Percentiles rank a stretch among this genome's conserved stretches.
Conservation (phyloP, 2,113 vertebrate species). For the Falco punctatus region DNA sequence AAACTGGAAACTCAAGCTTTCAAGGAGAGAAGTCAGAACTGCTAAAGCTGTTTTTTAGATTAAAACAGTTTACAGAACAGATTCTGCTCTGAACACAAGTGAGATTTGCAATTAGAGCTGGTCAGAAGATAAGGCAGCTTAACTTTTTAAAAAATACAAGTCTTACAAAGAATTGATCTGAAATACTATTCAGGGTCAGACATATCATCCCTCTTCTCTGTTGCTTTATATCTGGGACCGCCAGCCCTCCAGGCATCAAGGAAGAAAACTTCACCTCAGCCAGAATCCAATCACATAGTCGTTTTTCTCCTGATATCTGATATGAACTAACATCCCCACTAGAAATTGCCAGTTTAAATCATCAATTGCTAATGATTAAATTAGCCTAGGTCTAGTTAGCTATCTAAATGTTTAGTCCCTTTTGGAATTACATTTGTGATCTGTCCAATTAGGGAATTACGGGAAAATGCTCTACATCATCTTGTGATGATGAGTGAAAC, state of each 20-base stretch:
- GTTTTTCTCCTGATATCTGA: neutral
- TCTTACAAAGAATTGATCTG: neutral
- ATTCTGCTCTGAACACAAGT: neutral
- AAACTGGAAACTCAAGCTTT: neutral
- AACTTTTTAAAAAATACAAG: neutral
- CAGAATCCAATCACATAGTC: neutral
- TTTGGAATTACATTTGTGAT: neutral
- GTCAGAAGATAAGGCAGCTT: neutral
- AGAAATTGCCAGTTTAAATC: conserved; percentile 3
- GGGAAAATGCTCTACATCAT: neutral
- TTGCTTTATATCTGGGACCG: neutral
- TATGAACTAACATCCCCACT: neutral
- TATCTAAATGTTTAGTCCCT: neutral
- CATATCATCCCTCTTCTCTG: neutral
- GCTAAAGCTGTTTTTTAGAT: neutral
- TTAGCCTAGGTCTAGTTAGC: neutral
- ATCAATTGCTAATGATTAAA: conserved; percentile 22
- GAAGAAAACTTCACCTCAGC: conserved; percentile 8
- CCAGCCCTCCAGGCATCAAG: neutral
- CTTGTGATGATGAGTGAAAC: neutral
- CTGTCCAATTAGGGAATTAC: neutral
- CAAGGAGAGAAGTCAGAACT: neutral
- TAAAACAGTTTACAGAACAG: neutral
- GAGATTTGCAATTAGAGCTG: neutral
- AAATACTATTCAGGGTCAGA: neutral